Evolutionary conservation across 2,113 vertebrate species (phyloP), one percentile per base, ranked within the genome.

Genomic region (Petrocephalus microphthalmus): DNA sequence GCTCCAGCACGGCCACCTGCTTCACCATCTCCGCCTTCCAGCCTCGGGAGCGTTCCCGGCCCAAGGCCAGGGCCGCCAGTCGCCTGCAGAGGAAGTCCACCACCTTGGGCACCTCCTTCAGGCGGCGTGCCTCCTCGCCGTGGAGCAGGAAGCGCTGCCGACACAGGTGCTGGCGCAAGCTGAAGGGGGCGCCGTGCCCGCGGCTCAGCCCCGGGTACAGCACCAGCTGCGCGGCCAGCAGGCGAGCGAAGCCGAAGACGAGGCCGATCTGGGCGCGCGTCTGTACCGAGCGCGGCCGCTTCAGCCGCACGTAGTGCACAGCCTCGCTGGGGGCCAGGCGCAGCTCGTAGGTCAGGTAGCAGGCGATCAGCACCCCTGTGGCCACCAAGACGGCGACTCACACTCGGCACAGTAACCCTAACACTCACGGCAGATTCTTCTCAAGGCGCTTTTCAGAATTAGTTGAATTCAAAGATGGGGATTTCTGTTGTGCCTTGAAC

Each of bases 311-410:
- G 5, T 93, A 96, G 91, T 96, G 95, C 19, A 96, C 93, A 0
- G 95, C 95, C 89, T 96, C 96, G 11, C 94, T 94, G 1, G 96
- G 94, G 64, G 93, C 95, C 88, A 96, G 93, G 51, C 94, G 94
- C 83, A 96, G 90, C 22, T 93, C 96, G 92, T 95, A 97, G 91
- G 96, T 90, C 86, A 97, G 90, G 91, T 96, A 97, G 88, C 96
- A 96, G 85, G 96, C 96, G 84, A 97, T 95, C 60, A 97, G 94
- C 67, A 97, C 95, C 1, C 96, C 96, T 96, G 93, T 53, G 8
- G n/a, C n/a, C n/a, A n/a, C n/a, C n/a, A n/a, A n/a, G n/a, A n/a
- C n/a, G n/a, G n/a, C n/a, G n/a, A n/a, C n/a, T n/a, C n/a, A n/a
- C n/a, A n/a, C n/a, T n/a, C n/a, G n/a, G n/a, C n/a, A n/a, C 67